These are phyloP conservation scores for Drosophila athabasca DNA, from an alignment of 1,140 invertebrate species.

Conservation along the genomic window DNA sequence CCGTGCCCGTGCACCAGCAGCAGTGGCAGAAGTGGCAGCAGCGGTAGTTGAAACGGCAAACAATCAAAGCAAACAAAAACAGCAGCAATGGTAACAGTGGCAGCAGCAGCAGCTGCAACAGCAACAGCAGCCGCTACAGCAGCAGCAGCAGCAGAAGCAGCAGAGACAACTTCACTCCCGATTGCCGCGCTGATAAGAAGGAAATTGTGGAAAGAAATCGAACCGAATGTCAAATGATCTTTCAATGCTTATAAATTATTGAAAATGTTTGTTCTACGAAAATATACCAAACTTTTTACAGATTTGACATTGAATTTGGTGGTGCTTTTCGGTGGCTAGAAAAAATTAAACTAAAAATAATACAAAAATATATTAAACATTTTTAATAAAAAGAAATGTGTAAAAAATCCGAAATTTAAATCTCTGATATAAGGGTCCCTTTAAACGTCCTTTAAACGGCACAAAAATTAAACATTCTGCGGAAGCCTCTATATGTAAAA, in stretches of 20 bases:
- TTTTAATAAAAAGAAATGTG: too few species aligned
- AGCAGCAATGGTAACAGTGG: conserved; percentile 8
- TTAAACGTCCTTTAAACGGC: too few species aligned
- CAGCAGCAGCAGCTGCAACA: conserved; percentile 1
- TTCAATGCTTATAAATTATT: not conserved
- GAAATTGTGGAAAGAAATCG: not conserved
- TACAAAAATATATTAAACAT: too few species aligned
- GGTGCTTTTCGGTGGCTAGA: too few species aligned
- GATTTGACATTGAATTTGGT: too few species aligned
- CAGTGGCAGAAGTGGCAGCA: conserved; percentile 12
- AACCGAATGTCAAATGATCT: conserved; percentile 13
- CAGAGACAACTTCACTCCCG: conserved; percentile 33
- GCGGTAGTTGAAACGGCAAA: conserved; percentile 54
- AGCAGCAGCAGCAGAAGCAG: conserved; percentile 11
- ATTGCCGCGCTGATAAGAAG: conserved; percentile 70
- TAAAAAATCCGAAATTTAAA: too few species aligned
- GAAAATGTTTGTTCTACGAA: too few species aligned
- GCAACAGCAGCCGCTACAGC: not conserved
- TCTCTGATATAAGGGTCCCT: too few species aligned
- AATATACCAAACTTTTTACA: too few species aligned
- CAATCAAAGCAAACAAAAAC: conserved; percentile 49
- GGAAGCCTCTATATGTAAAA: too few species aligned
- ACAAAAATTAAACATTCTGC: too few species aligned
- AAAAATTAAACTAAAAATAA: too few species aligned
- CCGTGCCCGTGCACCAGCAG: conserved; percentile 25